Evolutionary conservation across 2,113 vertebrate species (phyloP), one percentile per base, ranked within the genome.

Genomic region (Coptodon bakossiorum): DNA sequence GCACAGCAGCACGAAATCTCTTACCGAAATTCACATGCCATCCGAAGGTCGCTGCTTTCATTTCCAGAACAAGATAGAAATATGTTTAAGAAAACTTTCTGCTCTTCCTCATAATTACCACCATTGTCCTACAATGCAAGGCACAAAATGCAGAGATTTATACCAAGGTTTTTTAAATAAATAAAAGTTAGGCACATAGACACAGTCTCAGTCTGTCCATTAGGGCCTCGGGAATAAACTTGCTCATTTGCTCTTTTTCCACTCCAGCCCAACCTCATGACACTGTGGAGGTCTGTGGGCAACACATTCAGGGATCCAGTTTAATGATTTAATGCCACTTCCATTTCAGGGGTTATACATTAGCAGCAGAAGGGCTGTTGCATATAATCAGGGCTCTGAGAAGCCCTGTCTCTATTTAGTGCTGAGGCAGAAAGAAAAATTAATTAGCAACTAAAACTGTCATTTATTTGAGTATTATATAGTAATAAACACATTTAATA

Each of bases 261-360:
- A 90, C 81, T 86, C 85, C 53, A 63, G 61, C 81, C 59, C 53
- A 63, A 87, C 87, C 87, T 90, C 83, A 52, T 48, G 31, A 76
- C 52, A 81, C 86, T 48, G 66, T 56, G 82, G 84, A 86, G 68
- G 88, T 86, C 73, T 88, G 90, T 83, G 90, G 89, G 68, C 16
- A 78, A 81, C 81, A 90, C 76, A 19, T 63, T 78, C 85, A 86
- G 81, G 57, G 3, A 6, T 89, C 83, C 89, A 87, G 43, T 43
- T 86, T 50, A 87, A 92, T 87, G 85, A 85, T 85, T 89, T 84
- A 87, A 88, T 19, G 38, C 79, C 89, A 84, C 87, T 87, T 87
- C 80, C 83, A 91, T 90, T 87, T 88, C 76, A 27, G 43, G 83
- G 57, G 81, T 57, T 80, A 81, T 89, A 57, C 79, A 91, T 92